Percentiles rank a stretch among this genome's conserved stretches.
Conservation (phyloP, 2,797 vertebrate genomes). For the Macropodus opercularis region DNA sequence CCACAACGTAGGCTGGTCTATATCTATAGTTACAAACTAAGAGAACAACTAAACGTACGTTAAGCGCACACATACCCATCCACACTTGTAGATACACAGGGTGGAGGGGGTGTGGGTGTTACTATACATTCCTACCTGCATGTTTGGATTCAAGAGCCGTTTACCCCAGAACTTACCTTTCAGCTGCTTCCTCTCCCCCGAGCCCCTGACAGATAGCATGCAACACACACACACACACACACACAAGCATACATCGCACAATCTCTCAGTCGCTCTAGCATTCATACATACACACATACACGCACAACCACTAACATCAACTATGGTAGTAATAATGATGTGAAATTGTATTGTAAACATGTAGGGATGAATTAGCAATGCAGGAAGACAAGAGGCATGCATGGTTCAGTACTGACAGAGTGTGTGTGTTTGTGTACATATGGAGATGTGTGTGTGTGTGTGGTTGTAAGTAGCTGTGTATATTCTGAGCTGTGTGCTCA, state of each 20-base stretch:
- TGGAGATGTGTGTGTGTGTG: no score
- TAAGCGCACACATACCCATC: constrained; percentile 32
- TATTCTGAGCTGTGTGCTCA: constrained; percentile 21
- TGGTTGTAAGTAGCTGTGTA: neutral
- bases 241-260: constrained; percentile 45
- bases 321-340: constrained; percentile 69
- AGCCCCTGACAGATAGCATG: constrained; percentile 80
- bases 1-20: constrained; percentile 56
- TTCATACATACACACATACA: constrained; percentile 36
- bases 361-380: constrained; percentile 77
- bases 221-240: constrained; percentile 62
- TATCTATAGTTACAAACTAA: constrained; percentile 20
- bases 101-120: constrained; percentile 33
- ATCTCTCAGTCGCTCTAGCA: constrained; percentile 12
- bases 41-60: constrained; percentile 33
- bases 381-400: constrained; percentile 73
- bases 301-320: constrained; percentile 54
- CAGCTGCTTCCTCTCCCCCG: constrained; percentile 70
- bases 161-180: constrained; percentile 84
- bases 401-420: constrained; percentile 62
- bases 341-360: constrained; percentile 71
- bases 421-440: constrained; percentile 42
- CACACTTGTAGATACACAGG: constrained; percentile 46
- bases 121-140: constrained; percentile 81
- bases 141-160: constrained; percentile 76